Evolutionary conservation across 2,797 vertebrate genomes (phyloP), one percentile per base, ranked within the genome.

Genomic region (Manis crassicaudata): DNA sequence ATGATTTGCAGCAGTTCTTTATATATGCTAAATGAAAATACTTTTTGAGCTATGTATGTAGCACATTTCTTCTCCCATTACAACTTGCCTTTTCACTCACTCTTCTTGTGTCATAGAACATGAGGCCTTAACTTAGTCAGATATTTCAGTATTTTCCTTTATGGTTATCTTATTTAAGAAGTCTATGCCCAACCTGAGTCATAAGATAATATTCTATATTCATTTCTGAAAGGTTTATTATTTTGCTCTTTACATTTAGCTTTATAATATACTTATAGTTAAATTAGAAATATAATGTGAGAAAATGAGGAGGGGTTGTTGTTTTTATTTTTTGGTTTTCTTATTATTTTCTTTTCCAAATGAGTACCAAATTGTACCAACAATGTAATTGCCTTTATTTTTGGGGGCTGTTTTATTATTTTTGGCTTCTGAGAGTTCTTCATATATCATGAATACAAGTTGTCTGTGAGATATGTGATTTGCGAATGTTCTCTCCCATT

Each of bases 221-320:
- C 18, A 23, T 84, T 62, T 62, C 63, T 82, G 27, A 88, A 52
- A 76, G 17, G 13, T 80, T 73, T 79, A 81, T 73, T 50, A n/a
- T 75, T 92, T 65, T 90, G 6, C 27, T 52, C 14, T 80, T 80
- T 93, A 92, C 50, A 65, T 84, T 89, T 67, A 93, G 27, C 73
- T 80, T 90, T 73, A 29, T 73, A 54, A 73, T 52, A 63, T 29
- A 73, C 16, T 79, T 85, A 32, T 4, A 52, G 16, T 86, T 92
- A 95, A 88, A 67, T 67, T 75, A 67, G 70, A 6, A n/a, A 70
- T 70, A 40, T n/a, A 40, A 65, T 40, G 12, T 58, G 68, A 81
- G 50, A 1, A 60, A 87, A 50, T 87, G n/a, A 21, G 11, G 46
- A 46, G 46, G 46, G 46, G 46, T 10, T 46, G 46, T 46, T 46